Evolutionary conservation across 1,140 invertebrate genomes (phyloP).

Genomic region (Matsumurasca onukii): DNA sequence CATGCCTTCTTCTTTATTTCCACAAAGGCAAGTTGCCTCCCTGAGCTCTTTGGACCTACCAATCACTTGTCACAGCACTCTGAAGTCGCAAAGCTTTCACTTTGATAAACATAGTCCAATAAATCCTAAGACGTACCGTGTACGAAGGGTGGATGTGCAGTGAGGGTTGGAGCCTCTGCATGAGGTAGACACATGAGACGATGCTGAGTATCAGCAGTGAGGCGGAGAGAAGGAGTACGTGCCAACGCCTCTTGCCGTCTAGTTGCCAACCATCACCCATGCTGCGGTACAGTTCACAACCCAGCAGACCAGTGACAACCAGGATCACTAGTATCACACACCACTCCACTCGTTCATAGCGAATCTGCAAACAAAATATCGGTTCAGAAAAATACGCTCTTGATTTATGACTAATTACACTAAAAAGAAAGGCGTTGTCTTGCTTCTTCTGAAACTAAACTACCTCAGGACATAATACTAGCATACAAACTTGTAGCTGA

Average conservation of each 20-base stretch:
- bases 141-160: not conserved
- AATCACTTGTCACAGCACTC: too few species aligned
- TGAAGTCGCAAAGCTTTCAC: too few species aligned
- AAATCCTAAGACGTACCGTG: conserved; percentile 4
- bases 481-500: not conserved
- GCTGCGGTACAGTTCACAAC: conserved; percentile 6
- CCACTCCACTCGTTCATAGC: conserved; percentile 7
- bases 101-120: too few species aligned
- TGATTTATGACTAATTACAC: not conserved
- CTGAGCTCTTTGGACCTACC: too few species aligned
- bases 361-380: conserved; percentile 5
- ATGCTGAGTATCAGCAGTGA: not conserved
- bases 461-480: too few species aligned
- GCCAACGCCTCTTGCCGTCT: not conserved
- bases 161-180: not conserved
- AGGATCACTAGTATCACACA: not conserved
- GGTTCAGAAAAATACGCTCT: not conserved
- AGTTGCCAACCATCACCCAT: conserved; percentile 11
- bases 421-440: not conserved
- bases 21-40: too few species aligned
- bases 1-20: too few species aligned
- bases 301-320: not conserved
- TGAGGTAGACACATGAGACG: not conserved
- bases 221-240: not conserved
- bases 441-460: not conserved